Base-by-base conservation (phyloP, 2,797 vertebrate genomes). In the Myotis planiceps region DNA sequence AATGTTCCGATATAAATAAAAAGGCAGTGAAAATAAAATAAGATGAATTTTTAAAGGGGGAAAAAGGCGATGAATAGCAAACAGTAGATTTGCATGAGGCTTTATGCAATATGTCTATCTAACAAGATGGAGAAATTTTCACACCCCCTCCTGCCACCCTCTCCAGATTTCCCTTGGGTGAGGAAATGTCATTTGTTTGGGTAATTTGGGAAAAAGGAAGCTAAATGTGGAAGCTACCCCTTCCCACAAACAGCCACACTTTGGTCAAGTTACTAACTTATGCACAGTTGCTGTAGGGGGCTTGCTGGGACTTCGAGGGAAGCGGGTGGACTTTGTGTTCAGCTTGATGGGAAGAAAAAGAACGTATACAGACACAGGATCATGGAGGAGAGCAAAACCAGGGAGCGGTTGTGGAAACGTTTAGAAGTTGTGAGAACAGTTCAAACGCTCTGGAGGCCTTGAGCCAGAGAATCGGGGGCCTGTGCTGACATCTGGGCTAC, bases 1-100 rank as follows among this genome's bases (percentile, higher is more conserved):
- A 92, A 49, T 42, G 51, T 94, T 65, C 75, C 29, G 37, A 63
- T 86, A 55, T 37, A 82, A 88, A 51, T 37, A 29, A 79, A 85
- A 86, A 66, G 68, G 49, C 82, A 81, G 45, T n/a, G 4, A 55
- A 60, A 66, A 78, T 85, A 78, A 85, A 88, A 71, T 69, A 14
- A 76, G 68, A 69, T 19, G 10, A 66, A 51, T 21, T 42, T 68
- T 74, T 27, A 58, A 75, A n/a, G 14, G 84, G 84, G 29, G 2
- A 9, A 58, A 55, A 63, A 29, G 32, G 47, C 32, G 63, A 19
- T 25, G 9, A 72, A 72, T 68, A 45, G 47, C 21, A 53, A 75
- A 51, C 3, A 76, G 5, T 32, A 19, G 14, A 12, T 49, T 42
- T 55, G 45, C 42, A 32, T 34, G 21, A 89, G 29, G 18, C 14